A percentile compares a stretch with the other conserved stretches of the same genome.
These are phyloP conservation scores for Xyliphius kryptos DNA, from an alignment of 2,113 vertebrate genomes.

Conservation along the genomic window DNA sequence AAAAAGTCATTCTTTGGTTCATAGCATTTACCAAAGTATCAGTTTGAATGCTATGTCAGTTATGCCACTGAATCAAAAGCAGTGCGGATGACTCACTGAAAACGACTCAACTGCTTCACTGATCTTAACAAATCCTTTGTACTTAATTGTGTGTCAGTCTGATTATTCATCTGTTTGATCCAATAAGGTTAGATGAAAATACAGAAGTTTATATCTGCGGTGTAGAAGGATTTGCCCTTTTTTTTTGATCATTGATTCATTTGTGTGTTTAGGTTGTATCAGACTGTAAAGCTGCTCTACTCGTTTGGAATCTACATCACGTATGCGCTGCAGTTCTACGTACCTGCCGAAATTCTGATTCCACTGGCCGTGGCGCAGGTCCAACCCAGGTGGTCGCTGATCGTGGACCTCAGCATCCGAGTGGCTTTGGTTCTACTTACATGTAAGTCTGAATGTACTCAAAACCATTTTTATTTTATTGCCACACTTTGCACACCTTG, in stretches of 20 bases:
- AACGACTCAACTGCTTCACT: no score
- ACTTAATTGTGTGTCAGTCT: no score
- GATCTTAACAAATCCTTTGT: no score
- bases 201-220: no score
- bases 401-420: slow-evolving; percentile 73
- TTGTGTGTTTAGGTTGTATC: slow-evolving; percentile 76
- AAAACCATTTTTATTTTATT: not conserved
- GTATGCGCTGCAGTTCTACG: slow-evolving; percentile 92
- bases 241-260: not conserved
- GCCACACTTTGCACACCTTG: not conserved
- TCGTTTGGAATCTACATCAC: slow-evolving; percentile 90
- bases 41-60: no score
- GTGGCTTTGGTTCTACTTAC: slow-evolving; percentile 74
- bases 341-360: slow-evolving; percentile 85
- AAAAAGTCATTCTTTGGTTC: no score
- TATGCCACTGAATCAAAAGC: no score
- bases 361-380: slow-evolving; percentile 64
- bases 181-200: no score
- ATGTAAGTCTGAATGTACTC: slow-evolving; percentile 69
- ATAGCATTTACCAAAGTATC: no score
- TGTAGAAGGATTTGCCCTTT: not conserved
- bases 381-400: slow-evolving; percentile 58
- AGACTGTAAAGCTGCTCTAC: slow-evolving; percentile 90
- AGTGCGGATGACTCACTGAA: no score
- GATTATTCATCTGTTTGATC: no score